Percentiles rank a stretch among this genome's conserved stretches.
Evolutionary conservation across 2,113 vertebrate species (phyloP).

Genomic region (Hemiprocne comata): DNA sequence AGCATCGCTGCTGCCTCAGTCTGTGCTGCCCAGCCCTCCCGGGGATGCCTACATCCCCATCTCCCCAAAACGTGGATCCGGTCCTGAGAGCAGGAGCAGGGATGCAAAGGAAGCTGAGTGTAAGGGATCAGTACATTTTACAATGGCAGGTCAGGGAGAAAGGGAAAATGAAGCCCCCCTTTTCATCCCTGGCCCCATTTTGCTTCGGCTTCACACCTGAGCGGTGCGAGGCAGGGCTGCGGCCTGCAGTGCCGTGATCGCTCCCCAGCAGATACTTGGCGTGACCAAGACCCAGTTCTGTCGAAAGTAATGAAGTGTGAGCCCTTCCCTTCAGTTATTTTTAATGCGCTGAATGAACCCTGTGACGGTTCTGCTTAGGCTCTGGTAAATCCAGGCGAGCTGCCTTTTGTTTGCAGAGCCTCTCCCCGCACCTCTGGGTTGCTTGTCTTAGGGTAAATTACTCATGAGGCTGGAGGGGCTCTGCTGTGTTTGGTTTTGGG

Average conservation of each 20-base stretch:
- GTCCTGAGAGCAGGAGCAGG: not conserved
- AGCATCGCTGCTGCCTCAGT: not conserved
- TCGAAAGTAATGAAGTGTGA: conserved; percentile 33
- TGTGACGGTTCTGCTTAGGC: not conserved
- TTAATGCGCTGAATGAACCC: not conserved
- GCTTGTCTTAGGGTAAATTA: not conserved
- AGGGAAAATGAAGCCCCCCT: not conserved
- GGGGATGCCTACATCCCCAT: not conserved
- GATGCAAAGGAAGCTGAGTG: accelerated
- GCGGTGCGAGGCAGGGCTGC: accelerated
- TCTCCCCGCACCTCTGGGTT: not conserved
- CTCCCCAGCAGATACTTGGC: conserved; percentile 7
- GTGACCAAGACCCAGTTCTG: conserved; percentile 52
- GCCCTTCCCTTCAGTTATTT: conserved; percentile 58
- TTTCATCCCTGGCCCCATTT: not conserved
- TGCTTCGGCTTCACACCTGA: not conserved
- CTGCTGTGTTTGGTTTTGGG: not conserved
- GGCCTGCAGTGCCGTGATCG: not conserved
- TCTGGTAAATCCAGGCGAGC: not conserved
- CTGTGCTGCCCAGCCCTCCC: not conserved
- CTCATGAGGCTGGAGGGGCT: not conserved
- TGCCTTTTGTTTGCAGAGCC: not conserved
- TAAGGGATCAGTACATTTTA: accelerated
- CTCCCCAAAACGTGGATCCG: accelerated
- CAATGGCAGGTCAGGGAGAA: not conserved